phyloP scores from a whole-genome alignment of 2,797 vertebrate genomes.

The Pteropus rufus region DNA sequence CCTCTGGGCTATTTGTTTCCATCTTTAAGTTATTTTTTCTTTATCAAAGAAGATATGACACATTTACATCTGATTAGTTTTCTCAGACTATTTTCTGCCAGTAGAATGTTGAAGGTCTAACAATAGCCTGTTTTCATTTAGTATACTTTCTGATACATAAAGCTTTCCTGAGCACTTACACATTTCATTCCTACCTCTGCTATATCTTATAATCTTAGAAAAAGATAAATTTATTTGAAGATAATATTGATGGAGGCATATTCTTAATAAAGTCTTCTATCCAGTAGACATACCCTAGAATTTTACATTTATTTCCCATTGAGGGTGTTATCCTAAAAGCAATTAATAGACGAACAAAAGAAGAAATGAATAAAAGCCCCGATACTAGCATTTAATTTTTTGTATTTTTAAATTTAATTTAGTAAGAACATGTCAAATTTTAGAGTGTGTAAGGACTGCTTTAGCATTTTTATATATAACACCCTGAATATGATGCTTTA shows the following conservation, averaged over 20 bases:
- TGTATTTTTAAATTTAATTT: neutral
- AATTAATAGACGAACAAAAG: neutral
- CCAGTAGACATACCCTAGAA: neutral
- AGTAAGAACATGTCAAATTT: neutral
- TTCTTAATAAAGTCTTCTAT: neutral
- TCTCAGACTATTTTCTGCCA: neutral
- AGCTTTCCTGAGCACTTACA: neutral
- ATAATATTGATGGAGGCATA: neutral
- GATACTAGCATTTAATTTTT: neutral
- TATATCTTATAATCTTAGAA: neutral
- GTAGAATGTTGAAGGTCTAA: neutral
- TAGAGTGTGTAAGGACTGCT: neutral
- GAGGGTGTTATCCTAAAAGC: neutral
- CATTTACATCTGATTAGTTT: neutral
- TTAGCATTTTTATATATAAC: neutral
- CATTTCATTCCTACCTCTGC: neutral
- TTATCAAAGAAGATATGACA: neutral
- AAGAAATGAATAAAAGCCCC: neutral
- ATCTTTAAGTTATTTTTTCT: neutral
- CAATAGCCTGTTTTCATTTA: neutral
- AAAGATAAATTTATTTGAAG: neutral
- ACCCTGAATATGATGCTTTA: neutral
- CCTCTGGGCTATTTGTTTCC: neutral
- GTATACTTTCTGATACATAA: neutral
- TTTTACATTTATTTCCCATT: neutral